Conservation (phyloP, 2,113 vertebrate species). For the Galemys pyrenaicus region DNA sequence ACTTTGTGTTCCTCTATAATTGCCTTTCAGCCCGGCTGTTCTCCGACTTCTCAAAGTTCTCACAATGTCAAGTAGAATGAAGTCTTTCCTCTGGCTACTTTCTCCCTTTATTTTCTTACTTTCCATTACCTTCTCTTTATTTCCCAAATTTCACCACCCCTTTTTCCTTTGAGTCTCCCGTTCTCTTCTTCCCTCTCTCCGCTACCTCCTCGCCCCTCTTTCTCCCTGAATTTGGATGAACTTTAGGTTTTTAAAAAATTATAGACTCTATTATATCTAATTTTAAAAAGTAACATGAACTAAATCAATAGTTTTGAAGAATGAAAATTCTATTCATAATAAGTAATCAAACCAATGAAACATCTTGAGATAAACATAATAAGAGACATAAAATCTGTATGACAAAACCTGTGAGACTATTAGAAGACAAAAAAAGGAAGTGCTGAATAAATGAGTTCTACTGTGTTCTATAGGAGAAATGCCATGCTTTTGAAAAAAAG, state of each 20-base stretch:
- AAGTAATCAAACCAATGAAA: not conserved
- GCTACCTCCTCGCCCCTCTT: not conserved
- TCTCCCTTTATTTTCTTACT: not conserved
- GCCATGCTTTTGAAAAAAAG: not conserved
- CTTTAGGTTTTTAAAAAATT: not conserved
- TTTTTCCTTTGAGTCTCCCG: not conserved
- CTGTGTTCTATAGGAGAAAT: not conserved
- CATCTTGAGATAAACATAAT: not conserved
- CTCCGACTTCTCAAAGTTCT: not conserved
- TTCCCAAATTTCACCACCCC: not conserved
- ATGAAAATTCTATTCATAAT: not conserved
- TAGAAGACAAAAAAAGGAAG: not conserved
- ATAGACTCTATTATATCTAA: not conserved
- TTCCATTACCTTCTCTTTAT: not conserved
- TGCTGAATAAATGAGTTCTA: not conserved
- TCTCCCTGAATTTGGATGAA: conserved; percentile 20
- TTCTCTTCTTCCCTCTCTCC: not conserved
- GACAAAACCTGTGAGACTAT: not conserved
- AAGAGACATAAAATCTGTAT: not conserved
- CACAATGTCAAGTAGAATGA: not conserved
- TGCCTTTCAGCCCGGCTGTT: not conserved
- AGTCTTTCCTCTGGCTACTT: not conserved
- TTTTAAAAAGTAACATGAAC: not conserved
- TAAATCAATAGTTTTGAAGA: not conserved
- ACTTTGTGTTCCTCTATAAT: not conserved